Percentiles rank a stretch among this genome's conserved stretches.
These are phyloP conservation scores for Pteronura brasiliensis DNA, from an alignment of 2,113 vertebrate genomes.

Conservation along the genomic window DNA sequence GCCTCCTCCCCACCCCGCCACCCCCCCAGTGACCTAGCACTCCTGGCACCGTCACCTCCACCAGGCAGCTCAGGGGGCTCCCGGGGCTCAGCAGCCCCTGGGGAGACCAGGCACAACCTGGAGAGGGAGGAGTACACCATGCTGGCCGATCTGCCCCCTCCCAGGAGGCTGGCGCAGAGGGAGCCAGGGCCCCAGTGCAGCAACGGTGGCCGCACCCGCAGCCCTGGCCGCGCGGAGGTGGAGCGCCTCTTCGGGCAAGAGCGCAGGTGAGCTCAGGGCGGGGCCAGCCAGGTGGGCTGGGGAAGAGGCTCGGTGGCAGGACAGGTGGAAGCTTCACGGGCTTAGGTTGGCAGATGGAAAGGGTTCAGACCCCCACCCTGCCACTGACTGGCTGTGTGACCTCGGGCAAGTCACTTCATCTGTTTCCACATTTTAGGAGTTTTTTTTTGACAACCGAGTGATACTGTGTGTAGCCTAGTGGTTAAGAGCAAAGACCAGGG, in stretches of 20 bases:
- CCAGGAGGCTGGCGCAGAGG: conserved; percentile 85
- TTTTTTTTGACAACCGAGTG: background rate
- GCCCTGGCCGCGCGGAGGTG: conserved; percentile 89
- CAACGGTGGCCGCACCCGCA: conserved; percentile 78
- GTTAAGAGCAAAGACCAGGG: background rate
- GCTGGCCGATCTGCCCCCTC: conserved; percentile 92
- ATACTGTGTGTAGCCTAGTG: background rate
- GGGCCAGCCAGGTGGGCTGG: background rate
- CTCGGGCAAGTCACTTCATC: background rate
- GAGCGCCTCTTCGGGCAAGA: conserved; percentile 94
- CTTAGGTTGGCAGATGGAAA: background rate
- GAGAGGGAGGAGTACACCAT: conserved; percentile 89
- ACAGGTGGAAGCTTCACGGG: background rate
- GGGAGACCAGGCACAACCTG: conserved; percentile 83
- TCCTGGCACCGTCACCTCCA: conserved; percentile 65
- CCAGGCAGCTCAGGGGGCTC: conserved; percentile 79
- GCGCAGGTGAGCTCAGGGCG: conserved; percentile 78
- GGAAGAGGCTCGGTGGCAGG: background rate
- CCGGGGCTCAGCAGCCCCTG: conserved; percentile 79
- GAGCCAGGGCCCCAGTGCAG: conserved; percentile 68
- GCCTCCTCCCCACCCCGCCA: conserved; percentile 62
- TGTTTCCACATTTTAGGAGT: background rate
- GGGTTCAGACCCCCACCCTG: background rate
- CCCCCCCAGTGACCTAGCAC: background rate
- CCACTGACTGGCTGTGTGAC: background rate